Evolutionary conservation across 2,888 invertebrate species (phyloP).

Genomic region (Folsomia manolachei): DNA sequence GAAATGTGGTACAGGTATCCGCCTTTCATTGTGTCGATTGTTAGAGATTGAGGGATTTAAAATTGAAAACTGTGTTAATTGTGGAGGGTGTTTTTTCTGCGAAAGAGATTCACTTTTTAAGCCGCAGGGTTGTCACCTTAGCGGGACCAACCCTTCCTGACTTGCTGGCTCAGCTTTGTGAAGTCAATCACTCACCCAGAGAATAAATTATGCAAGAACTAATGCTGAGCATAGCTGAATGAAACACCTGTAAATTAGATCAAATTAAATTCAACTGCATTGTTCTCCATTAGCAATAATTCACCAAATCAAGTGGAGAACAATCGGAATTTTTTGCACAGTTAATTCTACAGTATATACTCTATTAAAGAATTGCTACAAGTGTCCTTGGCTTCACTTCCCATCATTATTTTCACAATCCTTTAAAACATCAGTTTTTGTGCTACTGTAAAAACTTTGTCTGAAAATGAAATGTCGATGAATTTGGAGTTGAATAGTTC

Average conservation of each 20-base stretch:
- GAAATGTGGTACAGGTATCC: too few species aligned
- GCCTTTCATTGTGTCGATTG: constrained; percentile 10
- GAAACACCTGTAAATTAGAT: not conserved
- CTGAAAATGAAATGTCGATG: too few species aligned
- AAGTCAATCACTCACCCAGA: not conserved
- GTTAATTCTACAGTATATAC: not conserved
- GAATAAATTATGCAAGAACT: not conserved
- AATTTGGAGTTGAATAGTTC: too few species aligned
- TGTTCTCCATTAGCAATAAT: not conserved
- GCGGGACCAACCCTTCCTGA: not conserved
- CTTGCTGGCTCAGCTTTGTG: not conserved
- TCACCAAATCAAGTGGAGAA: not conserved
- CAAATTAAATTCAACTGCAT: not conserved
- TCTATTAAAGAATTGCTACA: too few species aligned
- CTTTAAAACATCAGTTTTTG: too few species aligned
- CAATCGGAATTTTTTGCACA: not conserved
- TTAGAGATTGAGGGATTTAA: not conserved
- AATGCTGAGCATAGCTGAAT: not conserved
- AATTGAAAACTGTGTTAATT: constrained; percentile 1
- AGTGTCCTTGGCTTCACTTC: not conserved
- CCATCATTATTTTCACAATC: not conserved
- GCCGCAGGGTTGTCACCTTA: not conserved
- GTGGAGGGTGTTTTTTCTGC: not conserved
- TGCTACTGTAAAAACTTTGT: too few species aligned
- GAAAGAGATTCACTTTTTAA: not conserved